These are phyloP conservation scores for Pseudomyrmex sp. DNA, from an alignment of 1,140 invertebrate genomes.

Conservation along the genomic window DNA sequence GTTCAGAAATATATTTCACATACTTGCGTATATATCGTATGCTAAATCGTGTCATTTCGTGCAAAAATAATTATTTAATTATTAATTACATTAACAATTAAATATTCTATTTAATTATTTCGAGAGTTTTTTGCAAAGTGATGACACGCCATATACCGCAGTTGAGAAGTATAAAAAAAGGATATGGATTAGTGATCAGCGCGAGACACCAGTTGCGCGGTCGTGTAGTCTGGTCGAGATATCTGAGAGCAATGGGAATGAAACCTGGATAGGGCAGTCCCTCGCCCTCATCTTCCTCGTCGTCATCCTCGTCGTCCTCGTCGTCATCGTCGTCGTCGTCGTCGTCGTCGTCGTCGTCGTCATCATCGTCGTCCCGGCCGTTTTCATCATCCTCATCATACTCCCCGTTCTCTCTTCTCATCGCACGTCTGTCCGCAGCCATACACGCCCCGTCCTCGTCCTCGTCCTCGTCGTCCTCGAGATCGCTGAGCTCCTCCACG, in stretches of 20 bases:
- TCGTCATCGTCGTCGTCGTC: slow-evolving; percentile 83
- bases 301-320: slow-evolving; percentile 85
- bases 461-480: slow-evolving; percentile 87
- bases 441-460: slow-evolving; percentile 85
- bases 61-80: too few species aligned
- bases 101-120: neutral
- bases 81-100: too few species aligned
- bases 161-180: slow-evolving; percentile 88
- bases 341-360: slow-evolving; percentile 75
- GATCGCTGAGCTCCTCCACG: slow-evolving; percentile 82
- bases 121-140: neutral
- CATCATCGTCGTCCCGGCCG: slow-evolving; percentile 84
- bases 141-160: neutral
- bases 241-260: slow-evolving; percentile 92
- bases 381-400: slow-evolving; percentile 84
- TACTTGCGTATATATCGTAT: neutral
- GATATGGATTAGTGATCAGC: slow-evolving; percentile 99
- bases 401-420: slow-evolving; percentile 83
- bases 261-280: slow-evolving; percentile 96
- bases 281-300: slow-evolving; percentile 86
- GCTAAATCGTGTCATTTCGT: neutral
- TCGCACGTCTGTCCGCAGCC: slow-evolving; percentile 12
- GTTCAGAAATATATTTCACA: neutral
- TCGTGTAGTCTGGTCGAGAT: slow-evolving; percentile 93
- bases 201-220: slow-evolving; percentile 96